Percentiles rank a stretch among this genome's conserved stretches.
These are phyloP conservation scores for Ennomos fuscantarius DNA, from an alignment of 2,888 invertebrate species.

Conservation along the genomic window DNA sequence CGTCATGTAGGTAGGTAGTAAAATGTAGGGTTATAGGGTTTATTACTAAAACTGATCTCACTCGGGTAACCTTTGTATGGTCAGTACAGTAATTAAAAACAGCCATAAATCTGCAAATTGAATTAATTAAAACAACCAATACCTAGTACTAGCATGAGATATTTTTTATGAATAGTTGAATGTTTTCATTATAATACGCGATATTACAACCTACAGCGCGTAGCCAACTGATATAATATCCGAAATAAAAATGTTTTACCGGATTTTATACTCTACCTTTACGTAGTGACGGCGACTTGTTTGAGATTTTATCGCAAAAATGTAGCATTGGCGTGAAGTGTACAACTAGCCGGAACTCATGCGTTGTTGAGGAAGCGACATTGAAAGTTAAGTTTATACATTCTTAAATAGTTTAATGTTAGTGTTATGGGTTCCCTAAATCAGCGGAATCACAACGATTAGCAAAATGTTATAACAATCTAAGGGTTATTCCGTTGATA, in stretches of 20 bases:
- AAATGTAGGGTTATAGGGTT: no score
- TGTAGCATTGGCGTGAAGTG: constrained; percentile 48
- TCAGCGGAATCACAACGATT: constrained; percentile 2
- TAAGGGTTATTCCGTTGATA: no score
- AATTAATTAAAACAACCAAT: no score
- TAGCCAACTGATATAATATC: neutral
- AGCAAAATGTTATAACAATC: neutral
- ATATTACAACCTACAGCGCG: neutral
- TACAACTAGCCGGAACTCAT: constrained; percentile 52
- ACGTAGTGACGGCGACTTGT: constrained; percentile 26
- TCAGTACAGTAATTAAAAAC: no score
- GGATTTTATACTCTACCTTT: constrained; percentile 5
- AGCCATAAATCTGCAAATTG: no score
- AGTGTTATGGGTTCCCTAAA: constrained; percentile 14
- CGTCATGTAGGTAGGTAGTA: no score
- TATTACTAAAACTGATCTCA: no score
- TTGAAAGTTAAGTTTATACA: constrained; percentile 45
- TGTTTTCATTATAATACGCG: no score
- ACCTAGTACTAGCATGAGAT: no score
- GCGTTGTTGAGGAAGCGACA: constrained; percentile 41
- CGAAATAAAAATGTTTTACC: no score
- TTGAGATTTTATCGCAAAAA: constrained; percentile 62
- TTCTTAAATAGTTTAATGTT: constrained; percentile 28
- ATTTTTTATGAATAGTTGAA: no score
- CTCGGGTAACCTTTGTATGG: no score